Evolutionary conservation across 2,888 invertebrate species (phyloP).

Genomic region (Cartodere bifasciata): DNA sequence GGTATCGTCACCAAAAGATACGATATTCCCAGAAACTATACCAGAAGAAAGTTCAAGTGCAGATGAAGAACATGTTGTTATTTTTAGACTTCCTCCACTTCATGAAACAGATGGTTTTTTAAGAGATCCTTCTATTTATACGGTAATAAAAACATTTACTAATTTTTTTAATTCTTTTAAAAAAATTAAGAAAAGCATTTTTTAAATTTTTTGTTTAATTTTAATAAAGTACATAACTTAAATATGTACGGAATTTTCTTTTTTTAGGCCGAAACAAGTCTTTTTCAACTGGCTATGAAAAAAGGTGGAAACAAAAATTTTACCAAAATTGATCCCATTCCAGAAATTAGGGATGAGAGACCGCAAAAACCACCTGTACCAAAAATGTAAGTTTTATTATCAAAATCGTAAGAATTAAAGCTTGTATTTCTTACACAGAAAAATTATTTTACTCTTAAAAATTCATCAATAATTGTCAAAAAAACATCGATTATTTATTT

Average conservation of each 20-base stretch:
- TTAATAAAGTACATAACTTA: slow-evolving; percentile 1
- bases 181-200: neutral
- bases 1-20: slow-evolving; percentile 80
- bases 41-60: slow-evolving; percentile 88
- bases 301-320: too few relatives aligned
- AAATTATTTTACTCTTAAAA: too few relatives aligned
- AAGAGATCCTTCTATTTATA: slow-evolving; percentile 67
- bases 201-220: neutral
- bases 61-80: slow-evolving; percentile 85
- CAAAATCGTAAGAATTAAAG: too few relatives aligned
- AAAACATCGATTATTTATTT: too few relatives aligned
- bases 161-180: neutral
- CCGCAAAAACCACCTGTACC: too few relatives aligned
- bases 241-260: neutral
- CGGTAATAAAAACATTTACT: slow-evolving; percentile 49
- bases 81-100: slow-evolving; percentile 69
- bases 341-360: too few relatives aligned
- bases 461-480: too few relatives aligned
- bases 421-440: too few relatives aligned
- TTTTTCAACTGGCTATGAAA: slow-evolving; percentile 53
- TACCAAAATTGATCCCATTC: too few relatives aligned
- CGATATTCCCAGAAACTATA: slow-evolving; percentile 81
- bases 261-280: slow-evolving; percentile 59
- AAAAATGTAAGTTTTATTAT: too few relatives aligned
- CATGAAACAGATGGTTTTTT: slow-evolving; percentile 57